phyloP scores from a whole-genome alignment of 2,797 vertebrate species.

The Epinephelus coioides region DNA sequence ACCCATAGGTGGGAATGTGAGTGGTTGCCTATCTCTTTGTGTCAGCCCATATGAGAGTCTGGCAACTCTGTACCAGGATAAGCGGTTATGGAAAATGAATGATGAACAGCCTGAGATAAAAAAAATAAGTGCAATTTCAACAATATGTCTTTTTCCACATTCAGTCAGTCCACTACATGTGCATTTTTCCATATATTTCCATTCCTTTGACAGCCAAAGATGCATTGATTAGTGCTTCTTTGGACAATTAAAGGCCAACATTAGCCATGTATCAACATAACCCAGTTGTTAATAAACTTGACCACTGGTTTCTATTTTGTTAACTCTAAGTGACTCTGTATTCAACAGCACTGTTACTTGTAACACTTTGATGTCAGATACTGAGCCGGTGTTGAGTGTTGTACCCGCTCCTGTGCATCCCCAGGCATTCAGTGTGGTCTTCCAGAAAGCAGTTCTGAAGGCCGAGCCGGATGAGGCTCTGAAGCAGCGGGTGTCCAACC shows the following conservation, averaged over 20 bases:
- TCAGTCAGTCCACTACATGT: too few species aligned
- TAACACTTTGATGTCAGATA: not conserved
- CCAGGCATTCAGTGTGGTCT: slow-evolving; percentile 93
- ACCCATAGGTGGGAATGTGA: too few species aligned
- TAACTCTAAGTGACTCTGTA: not conserved
- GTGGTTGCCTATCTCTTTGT: too few species aligned
- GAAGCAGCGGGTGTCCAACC: slow-evolving; percentile 86
- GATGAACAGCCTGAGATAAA: too few species aligned
- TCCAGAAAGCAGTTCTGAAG: slow-evolving; percentile 93
- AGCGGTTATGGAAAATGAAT: too few species aligned
- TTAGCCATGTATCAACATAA: not conserved
- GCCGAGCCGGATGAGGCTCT: slow-evolving; percentile 87
- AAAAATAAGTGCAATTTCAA: too few species aligned
- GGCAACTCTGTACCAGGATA: too few species aligned
- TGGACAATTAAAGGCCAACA: not conserved
- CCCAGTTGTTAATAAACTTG: too few species aligned
- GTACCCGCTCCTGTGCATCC: slow-evolving; percentile 22
- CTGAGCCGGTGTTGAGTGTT: not conserved
- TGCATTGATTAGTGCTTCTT: slow-evolving; percentile 24
- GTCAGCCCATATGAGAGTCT: too few species aligned
- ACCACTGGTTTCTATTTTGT: not conserved
- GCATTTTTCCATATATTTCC: too few species aligned
- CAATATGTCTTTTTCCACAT: too few species aligned
- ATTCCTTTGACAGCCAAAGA: not conserved
- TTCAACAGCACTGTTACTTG: not conserved